Evolutionary conservation across 2,888 invertebrate species (phyloP).

Genomic region (Alloscopus bannaensis): DNA sequence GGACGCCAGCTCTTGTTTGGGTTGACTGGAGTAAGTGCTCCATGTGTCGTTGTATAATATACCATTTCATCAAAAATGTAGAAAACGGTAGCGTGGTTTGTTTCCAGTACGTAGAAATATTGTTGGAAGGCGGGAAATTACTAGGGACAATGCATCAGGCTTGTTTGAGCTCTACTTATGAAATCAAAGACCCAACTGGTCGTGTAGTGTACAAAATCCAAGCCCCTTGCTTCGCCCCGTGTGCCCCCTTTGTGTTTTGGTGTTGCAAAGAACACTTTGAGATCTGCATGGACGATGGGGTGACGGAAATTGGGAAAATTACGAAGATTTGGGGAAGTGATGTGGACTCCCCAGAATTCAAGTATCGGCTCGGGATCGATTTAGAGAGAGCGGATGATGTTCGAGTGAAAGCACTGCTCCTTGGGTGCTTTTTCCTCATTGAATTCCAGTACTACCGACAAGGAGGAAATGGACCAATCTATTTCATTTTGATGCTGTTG

Average conservation of each 20-base stretch:
- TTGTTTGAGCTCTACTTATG: slow-evolving; percentile 55
- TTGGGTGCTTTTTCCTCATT: slow-evolving; percentile 65
- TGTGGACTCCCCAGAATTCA: slow-evolving; percentile 48
- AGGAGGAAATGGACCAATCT: slow-evolving; percentile 61
- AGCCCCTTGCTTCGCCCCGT: slow-evolving; percentile 65
- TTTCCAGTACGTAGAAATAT: slow-evolving; percentile 44
- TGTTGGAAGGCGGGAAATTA: slow-evolving; percentile 31
- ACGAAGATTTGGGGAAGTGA: slow-evolving; percentile 57
- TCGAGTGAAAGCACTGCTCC: slow-evolving; percentile 60
- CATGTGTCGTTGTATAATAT: neutral
- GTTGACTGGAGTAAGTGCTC: slow-evolving; percentile 45
- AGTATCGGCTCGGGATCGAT: slow-evolving; percentile 54
- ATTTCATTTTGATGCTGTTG: slow-evolving; percentile 40
- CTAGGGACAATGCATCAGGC: slow-evolving; percentile 63
- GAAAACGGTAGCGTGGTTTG: neutral
- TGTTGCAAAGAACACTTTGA: slow-evolving; percentile 66
- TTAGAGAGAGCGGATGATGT: slow-evolving; percentile 58
- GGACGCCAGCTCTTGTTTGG: slow-evolving; percentile 59
- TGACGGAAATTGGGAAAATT: slow-evolving; percentile 62
- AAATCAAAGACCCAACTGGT: slow-evolving; percentile 54
- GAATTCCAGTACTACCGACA: slow-evolving; percentile 62
- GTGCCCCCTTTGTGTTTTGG: slow-evolving; percentile 65
- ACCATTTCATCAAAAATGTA: no score
- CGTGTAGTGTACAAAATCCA: slow-evolving; percentile 62
- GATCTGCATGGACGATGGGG: slow-evolving; percentile 66